Evolutionary conservation across 2,113 vertebrate genomes (phyloP).

Genomic region (Strix aluco): DNA sequence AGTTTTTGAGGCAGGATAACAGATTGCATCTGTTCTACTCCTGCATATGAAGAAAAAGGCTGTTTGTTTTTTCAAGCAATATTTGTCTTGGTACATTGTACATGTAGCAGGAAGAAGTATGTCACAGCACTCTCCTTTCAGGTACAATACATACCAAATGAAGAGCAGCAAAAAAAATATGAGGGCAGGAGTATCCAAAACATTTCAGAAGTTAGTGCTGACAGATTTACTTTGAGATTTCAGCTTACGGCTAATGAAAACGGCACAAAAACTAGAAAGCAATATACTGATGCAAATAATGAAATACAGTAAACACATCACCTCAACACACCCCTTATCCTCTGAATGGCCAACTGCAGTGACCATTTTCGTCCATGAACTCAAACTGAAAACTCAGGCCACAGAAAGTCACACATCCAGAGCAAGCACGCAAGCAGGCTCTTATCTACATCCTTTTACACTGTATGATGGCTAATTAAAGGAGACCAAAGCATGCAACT

Average conservation of each 20-base stretch:
- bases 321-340: background rate
- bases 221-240: background rate
- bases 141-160: background rate
- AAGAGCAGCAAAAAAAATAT: background rate
- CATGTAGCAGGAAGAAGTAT: background rate
- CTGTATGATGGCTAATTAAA: fast-evolving
- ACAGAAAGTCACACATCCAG: fast-evolving
- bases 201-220: background rate
- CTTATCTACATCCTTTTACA: background rate
- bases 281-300: background rate
- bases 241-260: background rate
- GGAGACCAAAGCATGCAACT: background rate
- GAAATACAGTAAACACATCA: background rate
- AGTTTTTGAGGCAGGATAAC: background rate
- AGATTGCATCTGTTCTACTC: background rate
- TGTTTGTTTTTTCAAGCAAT: background rate
- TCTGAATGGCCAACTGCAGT: background rate
- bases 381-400: background rate
- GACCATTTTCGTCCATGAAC: background rate
- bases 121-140: background rate
- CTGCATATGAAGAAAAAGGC: background rate
- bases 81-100: background rate
- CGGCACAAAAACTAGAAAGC: background rate
- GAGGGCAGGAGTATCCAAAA: background rate
- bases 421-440: background rate